Conservation (phyloP, 2,888 invertebrate species). For the Druceiella hillmani region DNA sequence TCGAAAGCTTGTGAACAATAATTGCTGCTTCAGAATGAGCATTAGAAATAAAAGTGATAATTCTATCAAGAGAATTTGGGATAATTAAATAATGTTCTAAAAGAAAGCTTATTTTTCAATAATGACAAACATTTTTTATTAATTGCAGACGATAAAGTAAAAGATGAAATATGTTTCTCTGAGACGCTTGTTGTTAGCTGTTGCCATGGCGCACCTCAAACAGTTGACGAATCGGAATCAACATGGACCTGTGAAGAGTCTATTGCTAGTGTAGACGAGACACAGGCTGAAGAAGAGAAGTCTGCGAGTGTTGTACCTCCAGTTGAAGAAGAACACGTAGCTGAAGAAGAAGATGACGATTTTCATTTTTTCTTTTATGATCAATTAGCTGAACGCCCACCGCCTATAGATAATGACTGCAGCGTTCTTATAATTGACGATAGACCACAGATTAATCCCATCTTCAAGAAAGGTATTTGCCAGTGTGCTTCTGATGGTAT, state of each 20-base stretch:
- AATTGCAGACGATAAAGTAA: constrained; percentile 43
- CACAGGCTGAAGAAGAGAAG: constrained; percentile 26
- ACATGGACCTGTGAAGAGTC: constrained; percentile 39
- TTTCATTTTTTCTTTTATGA: constrained; percentile 46
- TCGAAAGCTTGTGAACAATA: no score
- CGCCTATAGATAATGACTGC: constrained; percentile 31
- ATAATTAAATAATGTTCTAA: no score
- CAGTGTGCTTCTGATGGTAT: constrained; percentile 31
- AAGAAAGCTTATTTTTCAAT: no score
- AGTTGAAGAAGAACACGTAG: constrained; percentile 26
- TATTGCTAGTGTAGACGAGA: constrained; percentile 25
- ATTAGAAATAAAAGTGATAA: no score
- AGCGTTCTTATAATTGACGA: constrained; percentile 38
- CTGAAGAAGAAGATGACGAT: constrained; percentile 32
- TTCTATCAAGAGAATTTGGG: no score
- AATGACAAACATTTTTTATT: constrained; percentile 5
- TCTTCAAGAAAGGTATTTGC: constrained; percentile 28
- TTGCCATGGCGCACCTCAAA: constrained; percentile 35
- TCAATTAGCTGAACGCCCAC: constrained; percentile 33
- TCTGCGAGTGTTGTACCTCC: constrained; percentile 28
- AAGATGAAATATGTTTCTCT: constrained; percentile 47
- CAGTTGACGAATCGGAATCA: constrained; percentile 35
- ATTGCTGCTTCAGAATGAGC: no score
- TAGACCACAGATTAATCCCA: constrained; percentile 36
- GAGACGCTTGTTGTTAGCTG: constrained; percentile 52